phyloP scores from a whole-genome alignment of 2,113 vertebrate genomes.

The Pao palembangensis region DNA sequence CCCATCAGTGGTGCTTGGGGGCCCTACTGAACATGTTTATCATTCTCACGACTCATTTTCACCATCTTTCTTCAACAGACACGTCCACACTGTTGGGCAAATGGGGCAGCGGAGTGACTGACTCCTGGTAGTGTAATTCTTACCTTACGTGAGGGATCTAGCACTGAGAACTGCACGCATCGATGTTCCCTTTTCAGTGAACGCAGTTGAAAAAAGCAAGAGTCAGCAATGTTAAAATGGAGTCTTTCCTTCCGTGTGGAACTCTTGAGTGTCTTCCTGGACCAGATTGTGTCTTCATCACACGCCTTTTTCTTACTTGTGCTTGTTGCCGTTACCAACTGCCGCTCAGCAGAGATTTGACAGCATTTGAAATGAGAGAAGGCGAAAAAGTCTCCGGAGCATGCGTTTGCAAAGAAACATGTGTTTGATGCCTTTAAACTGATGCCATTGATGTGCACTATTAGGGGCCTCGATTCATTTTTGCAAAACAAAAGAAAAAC shows the following conservation, averaged over 20 bases:
- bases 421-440: conserved; percentile 12
- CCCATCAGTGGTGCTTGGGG: conserved; percentile 22
- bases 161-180: too few relatives aligned
- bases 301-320: neutral
- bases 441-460: neutral
- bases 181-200: too few relatives aligned
- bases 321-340: conserved; percentile 1
- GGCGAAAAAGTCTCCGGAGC: neutral
- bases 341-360: conserved; percentile 10
- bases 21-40: conserved; percentile 29
- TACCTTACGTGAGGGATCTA: too few relatives aligned
- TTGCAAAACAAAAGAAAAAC: conserved; percentile 17
- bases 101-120: too few relatives aligned
- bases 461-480: conserved; percentile 24
- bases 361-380: conserved; percentile 11
- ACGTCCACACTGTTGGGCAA: too few relatives aligned
- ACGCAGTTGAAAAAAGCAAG: too few relatives aligned
- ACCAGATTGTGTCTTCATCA: neutral
- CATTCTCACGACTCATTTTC: conserved; percentile 39
- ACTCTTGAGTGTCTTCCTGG: conserved; percentile 7
- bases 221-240: too few relatives aligned
- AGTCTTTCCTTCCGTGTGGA: too few relatives aligned
- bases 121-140: too few relatives aligned
- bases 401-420: neutral
- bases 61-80: neutral